These are phyloP conservation scores for Troides oblongomaculatus DNA, from an alignment of 2,888 invertebrate genomes.

Conservation along the genomic window DNA sequence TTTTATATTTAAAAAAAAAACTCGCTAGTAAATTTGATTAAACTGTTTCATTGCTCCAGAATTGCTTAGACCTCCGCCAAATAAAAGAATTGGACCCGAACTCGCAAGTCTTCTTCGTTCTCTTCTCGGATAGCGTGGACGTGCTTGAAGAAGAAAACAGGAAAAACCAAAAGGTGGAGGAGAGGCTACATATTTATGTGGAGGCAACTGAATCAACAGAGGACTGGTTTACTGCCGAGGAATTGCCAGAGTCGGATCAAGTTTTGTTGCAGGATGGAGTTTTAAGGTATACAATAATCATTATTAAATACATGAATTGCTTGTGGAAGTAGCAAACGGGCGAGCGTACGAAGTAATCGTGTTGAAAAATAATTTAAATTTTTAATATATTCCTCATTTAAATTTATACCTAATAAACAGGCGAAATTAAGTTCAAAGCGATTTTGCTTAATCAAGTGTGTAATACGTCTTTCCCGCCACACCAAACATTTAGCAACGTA, in stretches of 20 bases:
- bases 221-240: conserved; percentile 42
- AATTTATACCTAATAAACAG: no score
- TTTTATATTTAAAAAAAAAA: no score
- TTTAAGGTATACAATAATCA: conserved; percentile 33
- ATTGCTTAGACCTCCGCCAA: conserved; percentile 73
- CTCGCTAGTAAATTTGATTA: no score
- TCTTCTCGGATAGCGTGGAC: conserved; percentile 59
- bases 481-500: no score
- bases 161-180: conserved; percentile 29
- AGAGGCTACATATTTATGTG: conserved; percentile 32
- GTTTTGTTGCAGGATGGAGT: conserved; percentile 39
- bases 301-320: no score
- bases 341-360: no score
- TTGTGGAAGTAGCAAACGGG: no score
- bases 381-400: no score
- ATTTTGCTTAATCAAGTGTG: no score
- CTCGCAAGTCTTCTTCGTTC: conserved; percentile 63
- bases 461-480: no score
- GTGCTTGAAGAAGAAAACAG: conserved; percentile 30
- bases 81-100: conserved; percentile 64
- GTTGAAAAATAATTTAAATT: no score
- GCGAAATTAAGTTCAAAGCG: no score
- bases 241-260: conserved; percentile 57
- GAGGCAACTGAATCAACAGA: conserved; percentile 57
- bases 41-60: conserved; percentile 48